A percentile compares a stretch with the other conserved stretches of the same genome.
These are phyloP conservation scores for Coleophora flavipennella DNA, from an alignment of 2,888 invertebrate species.

Conservation along the genomic window DNA sequence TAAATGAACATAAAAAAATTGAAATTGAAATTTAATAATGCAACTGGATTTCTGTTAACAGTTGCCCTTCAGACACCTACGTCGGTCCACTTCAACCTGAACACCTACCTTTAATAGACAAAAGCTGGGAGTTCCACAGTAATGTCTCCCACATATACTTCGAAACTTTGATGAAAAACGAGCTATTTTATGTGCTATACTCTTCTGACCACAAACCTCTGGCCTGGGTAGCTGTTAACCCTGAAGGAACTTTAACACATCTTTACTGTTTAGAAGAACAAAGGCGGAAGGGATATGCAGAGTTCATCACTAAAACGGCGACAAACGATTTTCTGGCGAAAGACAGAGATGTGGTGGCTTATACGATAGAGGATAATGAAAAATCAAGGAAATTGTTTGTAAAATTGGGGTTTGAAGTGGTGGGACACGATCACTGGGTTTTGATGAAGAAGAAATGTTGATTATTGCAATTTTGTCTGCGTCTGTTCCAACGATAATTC, in stretches of 20 bases:
- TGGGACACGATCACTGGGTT: slow-evolving; percentile 18
- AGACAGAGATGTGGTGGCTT: slow-evolving; percentile 19
- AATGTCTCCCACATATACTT: slow-evolving; percentile 16
- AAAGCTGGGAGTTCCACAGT: slow-evolving; percentile 20
- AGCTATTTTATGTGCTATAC: slow-evolving; percentile 22
- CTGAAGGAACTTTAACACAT: slow-evolving; percentile 24
- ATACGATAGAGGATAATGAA: slow-evolving; percentile 19
- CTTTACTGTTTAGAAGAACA: slow-evolving; percentile 23
- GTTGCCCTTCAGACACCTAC: slow-evolving; percentile 21
- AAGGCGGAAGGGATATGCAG: slow-evolving; percentile 28
- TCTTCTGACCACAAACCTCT: slow-evolving; percentile 17
- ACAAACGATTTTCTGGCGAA: slow-evolving; percentile 19
- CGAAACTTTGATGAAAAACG: slow-evolving; percentile 16
- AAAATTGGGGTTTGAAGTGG: slow-evolving; percentile 20
- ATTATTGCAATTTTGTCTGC: too few relatives aligned
- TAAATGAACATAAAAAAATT: too few relatives aligned
- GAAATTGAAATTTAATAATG: background rate
- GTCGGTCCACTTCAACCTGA: slow-evolving; percentile 16
- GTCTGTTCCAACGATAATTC: too few relatives aligned
- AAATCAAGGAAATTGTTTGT: slow-evolving; percentile 18
- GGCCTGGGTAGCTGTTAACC: slow-evolving; percentile 25
- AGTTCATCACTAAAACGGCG: slow-evolving; percentile 20
- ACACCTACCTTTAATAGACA: slow-evolving; percentile 18
- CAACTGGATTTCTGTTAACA: slow-evolving; percentile 14
- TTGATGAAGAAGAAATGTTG: background rate